phyloP scores from a whole-genome alignment of 2,888 invertebrate species.

The Pseudococcus longispinus region DNA sequence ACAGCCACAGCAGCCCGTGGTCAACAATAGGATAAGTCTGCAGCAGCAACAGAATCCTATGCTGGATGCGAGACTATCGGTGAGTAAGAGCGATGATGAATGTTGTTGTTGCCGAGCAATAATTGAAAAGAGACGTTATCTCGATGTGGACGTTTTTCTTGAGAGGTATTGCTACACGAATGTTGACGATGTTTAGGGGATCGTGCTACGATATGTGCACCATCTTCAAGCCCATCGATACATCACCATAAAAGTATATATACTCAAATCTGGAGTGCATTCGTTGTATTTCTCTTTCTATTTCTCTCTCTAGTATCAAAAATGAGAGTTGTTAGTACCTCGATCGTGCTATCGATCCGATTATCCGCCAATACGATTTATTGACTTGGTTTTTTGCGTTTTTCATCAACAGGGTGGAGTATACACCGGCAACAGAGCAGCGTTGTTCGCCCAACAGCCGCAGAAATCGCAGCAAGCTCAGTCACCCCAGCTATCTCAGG shows the following conservation, averaged over 20 bases:
- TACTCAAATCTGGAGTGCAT: neutral
- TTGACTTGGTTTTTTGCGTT: neutral
- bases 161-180: neutral
- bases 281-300: neutral
- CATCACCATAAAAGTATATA: neutral
- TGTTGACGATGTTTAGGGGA: constrained; percentile 26
- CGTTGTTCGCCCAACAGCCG: constrained; percentile 60
- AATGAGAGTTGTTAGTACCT: neutral
- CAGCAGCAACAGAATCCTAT: constrained; percentile 86
- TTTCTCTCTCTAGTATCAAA: neutral
- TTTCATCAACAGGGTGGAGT: neutral
- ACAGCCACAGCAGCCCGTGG: constrained; percentile 62
- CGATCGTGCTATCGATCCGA: too few relatives aligned
- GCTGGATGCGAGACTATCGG: constrained; percentile 84
- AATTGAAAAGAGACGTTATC: neutral
- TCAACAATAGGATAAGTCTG: constrained; percentile 68
- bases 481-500: constrained; percentile 59
- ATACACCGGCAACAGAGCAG: constrained; percentile 40
- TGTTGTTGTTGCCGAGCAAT: neutral
- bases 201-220: neutral
- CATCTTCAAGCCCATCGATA: constrained; percentile 39
- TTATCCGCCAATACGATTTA: neutral
- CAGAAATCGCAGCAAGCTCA: constrained; percentile 59
- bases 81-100: constrained; percentile 65
- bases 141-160: neutral